phyloP scores from a whole-genome alignment of 2,888 invertebrate species.

The Drosophila siamana region DNA sequence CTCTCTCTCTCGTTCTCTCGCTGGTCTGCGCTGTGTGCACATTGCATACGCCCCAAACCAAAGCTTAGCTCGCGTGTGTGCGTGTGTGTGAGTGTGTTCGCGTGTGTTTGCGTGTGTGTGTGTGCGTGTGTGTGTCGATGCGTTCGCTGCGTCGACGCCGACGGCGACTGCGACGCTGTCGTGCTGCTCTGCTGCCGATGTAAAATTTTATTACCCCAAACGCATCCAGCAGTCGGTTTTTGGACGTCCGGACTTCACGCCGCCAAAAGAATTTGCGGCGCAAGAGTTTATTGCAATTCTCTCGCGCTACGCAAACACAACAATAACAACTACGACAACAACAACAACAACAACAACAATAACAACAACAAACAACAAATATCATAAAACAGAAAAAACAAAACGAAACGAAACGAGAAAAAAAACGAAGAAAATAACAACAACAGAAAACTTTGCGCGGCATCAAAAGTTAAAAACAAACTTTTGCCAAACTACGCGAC shows the following conservation, averaged over 20 bases:
- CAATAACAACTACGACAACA: slow-evolving; percentile 27
- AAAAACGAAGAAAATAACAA: slow-evolving; percentile 24
- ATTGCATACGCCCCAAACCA: slow-evolving; percentile 13
- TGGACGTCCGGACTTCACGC: slow-evolving; percentile 80
- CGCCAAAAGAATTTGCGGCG: slow-evolving; percentile 67
- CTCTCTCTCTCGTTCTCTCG: too few relatives aligned
- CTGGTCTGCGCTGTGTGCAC: not conserved
- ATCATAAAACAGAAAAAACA: slow-evolving; percentile 19
- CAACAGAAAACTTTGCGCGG: slow-evolving; percentile 51
- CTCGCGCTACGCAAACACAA: slow-evolving; percentile 24
- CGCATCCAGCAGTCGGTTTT: slow-evolving; percentile 81
- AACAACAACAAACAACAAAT: slow-evolving; percentile 15
- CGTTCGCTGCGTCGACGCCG: slow-evolving; percentile 39
- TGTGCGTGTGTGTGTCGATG: slow-evolving; percentile 27
- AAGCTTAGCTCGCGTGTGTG: not conserved
- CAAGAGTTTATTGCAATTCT: slow-evolving; percentile 64
- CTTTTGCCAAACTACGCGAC: slow-evolving; percentile 62
- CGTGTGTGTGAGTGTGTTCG: not conserved
- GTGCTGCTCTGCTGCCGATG: slow-evolving; percentile 58
- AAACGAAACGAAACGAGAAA: not conserved
- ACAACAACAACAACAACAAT: slow-evolving; percentile 22
- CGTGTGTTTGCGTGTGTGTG: not conserved
- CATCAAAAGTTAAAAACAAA: slow-evolving; percentile 60
- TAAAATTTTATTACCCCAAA: slow-evolving; percentile 82
- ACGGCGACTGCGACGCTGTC: slow-evolving; percentile 50